These are phyloP conservation scores for Onchidella celtica DNA, from an alignment of 2,888 invertebrate genomes.

Conservation along the genomic window DNA sequence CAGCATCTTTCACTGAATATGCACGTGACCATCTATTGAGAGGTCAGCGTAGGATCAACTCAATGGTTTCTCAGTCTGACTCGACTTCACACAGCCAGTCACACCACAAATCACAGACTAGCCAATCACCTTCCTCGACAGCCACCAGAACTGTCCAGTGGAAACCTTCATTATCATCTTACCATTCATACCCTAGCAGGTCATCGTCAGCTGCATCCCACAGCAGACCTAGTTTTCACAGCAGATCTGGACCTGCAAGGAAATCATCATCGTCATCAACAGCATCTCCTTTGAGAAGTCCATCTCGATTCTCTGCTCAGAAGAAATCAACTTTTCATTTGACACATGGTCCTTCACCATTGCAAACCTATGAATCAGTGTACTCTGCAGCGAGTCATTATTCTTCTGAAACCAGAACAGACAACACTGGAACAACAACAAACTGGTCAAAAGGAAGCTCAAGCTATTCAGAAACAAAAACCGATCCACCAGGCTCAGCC, in stretches of 20 bases:
- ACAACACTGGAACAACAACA: slow-evolving; percentile 27
- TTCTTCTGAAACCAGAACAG: neutral
- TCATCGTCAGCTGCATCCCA: neutral
- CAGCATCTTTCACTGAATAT: slow-evolving; percentile 63
- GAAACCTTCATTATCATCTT: neutral
- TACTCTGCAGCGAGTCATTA: neutral
- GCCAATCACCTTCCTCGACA: neutral
- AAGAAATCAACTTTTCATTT: neutral
- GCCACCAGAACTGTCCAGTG: neutral
- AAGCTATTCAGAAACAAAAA: neutral
- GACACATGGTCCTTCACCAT: neutral
- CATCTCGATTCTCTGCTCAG: neutral
- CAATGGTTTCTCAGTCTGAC: neutral
- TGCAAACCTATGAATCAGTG: neutral
- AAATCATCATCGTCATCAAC: neutral
- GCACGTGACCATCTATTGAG: slow-evolving; percentile 63
- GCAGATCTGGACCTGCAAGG: neutral
- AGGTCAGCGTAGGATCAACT: slow-evolving; percentile 57
- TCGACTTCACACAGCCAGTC: neutral
- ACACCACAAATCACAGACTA: neutral
- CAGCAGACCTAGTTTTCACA: neutral
- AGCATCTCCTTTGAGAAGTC: neutral
- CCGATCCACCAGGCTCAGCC: neutral
- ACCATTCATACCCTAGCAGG: neutral
- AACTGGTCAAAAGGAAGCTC: slow-evolving; percentile 19